Base-by-base conservation (phyloP, 2,888 invertebrate species). In the Drosophila tanythrix region DNA sequence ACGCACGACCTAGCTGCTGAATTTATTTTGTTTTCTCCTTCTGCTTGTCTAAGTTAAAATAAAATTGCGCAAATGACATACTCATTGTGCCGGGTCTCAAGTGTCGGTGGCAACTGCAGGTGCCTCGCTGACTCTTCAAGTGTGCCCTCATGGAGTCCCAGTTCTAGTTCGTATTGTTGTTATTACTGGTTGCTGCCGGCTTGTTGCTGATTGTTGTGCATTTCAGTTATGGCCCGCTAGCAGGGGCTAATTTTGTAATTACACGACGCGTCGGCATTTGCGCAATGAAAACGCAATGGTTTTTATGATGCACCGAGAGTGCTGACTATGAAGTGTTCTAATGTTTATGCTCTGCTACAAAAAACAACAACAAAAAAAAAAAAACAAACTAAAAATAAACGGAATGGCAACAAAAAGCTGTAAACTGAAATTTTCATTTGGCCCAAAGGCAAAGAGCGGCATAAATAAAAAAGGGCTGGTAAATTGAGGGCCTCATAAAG, bases 171-270 rank as follows among this genome's bases (percentile, higher is more conserved):
- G 21, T 70, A 52, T 57, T 51, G 53, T 46, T 56, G 35, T 50
- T 56, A 59, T 11, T 60, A 10, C 51, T 51, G n/a, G 40, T 56
- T 60, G 65, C 18, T 63, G 21, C 52, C 33, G 15, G 52, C n/a
- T 53, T 36, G 51, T 48, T 43, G 13, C 33, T 66, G 27, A 55
- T 65, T 69, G 70, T 57, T 88, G 70, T 73, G 65, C 82, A 68
- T 82, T 74, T 70, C 89, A 76, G 79, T 87, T 79, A 77, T 89
- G 89, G 77, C 56, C 81, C 63, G 83, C 70, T 86, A 68, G 76
- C 67, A 74, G 85, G 85, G 89, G 72, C 73, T 87, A 88, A 89
- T 89, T 89, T 85, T 67, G 69, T 85, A 88, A 86, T 89, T 89
- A 88, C 89, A 78, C 82, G 72, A 89, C 89, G 81, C 74, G 71